These are phyloP conservation scores for Tachysurus vachellii DNA, from an alignment of 2,113 vertebrate genomes.

Conservation along the genomic window DNA sequence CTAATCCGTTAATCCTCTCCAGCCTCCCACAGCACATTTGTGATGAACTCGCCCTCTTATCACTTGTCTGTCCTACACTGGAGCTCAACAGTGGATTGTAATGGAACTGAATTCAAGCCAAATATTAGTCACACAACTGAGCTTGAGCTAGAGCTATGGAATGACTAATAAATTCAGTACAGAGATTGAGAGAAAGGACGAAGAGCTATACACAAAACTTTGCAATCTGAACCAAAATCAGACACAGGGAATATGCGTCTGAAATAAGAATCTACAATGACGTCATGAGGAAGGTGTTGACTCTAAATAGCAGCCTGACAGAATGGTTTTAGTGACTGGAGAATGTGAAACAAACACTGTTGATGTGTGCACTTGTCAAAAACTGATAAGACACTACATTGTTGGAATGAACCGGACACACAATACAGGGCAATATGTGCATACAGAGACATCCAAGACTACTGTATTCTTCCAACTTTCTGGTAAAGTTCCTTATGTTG, in stretches of 20 bases:
- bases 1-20: constrained; percentile 17
- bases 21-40: constrained; percentile 2
- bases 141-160: too few species aligned
- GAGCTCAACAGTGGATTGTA: background rate
- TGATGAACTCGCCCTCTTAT: background rate
- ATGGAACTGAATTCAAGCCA: background rate
- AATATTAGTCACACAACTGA: background rate
- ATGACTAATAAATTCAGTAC: background rate
- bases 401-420: background rate
- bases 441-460: background rate
- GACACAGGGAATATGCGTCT: background rate
- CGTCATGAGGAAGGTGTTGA: background rate
- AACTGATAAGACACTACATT: constrained; percentile 47
- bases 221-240: background rate
- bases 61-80: background rate
- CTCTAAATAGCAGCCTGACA: constrained; percentile 8
- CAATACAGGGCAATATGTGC: background rate
- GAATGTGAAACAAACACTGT: constrained; percentile 15
- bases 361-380: constrained; percentile 40
- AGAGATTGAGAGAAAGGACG: background rate
- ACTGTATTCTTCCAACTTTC: background rate
- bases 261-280: background rate
- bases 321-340: constrained; percentile 40
- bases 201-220: background rate
- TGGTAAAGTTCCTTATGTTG: background rate